Conservation (phyloP, 2,888 invertebrate genomes). For the Lysandra coridon region DNA sequence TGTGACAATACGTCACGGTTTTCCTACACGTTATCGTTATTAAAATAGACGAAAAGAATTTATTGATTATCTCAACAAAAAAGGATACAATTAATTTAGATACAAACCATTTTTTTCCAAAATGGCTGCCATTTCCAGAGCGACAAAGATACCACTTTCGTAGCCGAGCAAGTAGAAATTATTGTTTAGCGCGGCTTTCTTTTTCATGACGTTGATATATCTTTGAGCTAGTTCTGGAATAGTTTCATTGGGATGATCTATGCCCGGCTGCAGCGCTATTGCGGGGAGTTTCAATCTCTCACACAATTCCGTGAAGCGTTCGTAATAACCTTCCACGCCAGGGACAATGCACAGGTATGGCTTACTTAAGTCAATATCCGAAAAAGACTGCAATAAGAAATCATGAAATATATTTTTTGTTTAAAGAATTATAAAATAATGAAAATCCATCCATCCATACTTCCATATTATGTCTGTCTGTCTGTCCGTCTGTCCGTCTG, state of each 20-base stretch:
- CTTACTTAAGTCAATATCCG: slow-evolving; percentile 47
- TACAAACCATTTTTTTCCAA: slow-evolving; percentile 55
- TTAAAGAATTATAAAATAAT: too few species aligned
- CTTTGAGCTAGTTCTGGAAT: slow-evolving; percentile 49
- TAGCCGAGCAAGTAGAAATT: slow-evolving; percentile 58
- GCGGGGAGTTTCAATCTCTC: slow-evolving; percentile 53
- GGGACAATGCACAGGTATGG: slow-evolving; percentile 54
- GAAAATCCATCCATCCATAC: too few species aligned
- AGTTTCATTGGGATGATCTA: slow-evolving; percentile 47
- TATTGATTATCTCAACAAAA: too few species aligned
- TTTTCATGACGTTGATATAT: slow-evolving; percentile 45
- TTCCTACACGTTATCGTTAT: too few species aligned
- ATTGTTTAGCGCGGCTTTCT: slow-evolving; percentile 36
- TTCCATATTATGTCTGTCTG: too few species aligned
- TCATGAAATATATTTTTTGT: neutral
- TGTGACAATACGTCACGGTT: too few species aligned
- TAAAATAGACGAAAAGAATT: too few species aligned
- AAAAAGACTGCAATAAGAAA: slow-evolving; percentile 46
- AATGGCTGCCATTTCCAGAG: slow-evolving; percentile 56
- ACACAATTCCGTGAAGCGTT: slow-evolving; percentile 48
- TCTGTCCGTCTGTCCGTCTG: too few species aligned
- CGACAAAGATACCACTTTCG: slow-evolving; percentile 54
- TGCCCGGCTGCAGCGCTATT: slow-evolving; percentile 50
- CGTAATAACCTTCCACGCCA: slow-evolving; percentile 54
- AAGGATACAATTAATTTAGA: too few species aligned